A percentile compares a stretch with the other conserved stretches of the same genome.
These are phyloP conservation scores for Cephalopholis sonnerati DNA, from an alignment of 2,113 vertebrate species.

Conservation along the genomic window DNA sequence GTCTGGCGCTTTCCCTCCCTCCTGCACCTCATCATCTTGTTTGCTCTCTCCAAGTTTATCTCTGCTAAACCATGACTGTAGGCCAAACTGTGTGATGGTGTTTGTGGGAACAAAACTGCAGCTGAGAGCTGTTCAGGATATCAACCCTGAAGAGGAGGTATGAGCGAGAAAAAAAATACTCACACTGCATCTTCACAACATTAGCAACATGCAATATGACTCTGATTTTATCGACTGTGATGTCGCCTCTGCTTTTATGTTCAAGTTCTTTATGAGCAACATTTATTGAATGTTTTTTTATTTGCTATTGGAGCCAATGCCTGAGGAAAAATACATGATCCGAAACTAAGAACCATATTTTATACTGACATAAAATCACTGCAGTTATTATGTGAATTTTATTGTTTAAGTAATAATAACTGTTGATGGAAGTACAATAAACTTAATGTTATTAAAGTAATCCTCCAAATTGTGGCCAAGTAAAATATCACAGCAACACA, in stretches of 20 bases:
- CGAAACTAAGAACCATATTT: slow-evolving; percentile 7
- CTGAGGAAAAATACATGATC: not conserved
- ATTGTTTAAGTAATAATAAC: slow-evolving; percentile 11
- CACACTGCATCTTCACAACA: slow-evolving; percentile 9
- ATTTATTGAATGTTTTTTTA: slow-evolving; percentile 32
- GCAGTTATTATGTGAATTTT: not conserved
- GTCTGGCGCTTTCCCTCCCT: not conserved
- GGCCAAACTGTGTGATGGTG: slow-evolving; percentile 94
- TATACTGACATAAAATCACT: not conserved
- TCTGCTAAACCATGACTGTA: slow-evolving; percentile 96
- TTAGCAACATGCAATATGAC: slow-evolving; percentile 4
- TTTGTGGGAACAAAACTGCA: slow-evolving; percentile 91
- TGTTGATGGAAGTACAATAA: slow-evolving; percentile 23
- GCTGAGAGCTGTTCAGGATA: slow-evolving; percentile 89
- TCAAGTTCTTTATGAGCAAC: slow-evolving; percentile 15
- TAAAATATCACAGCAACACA: slow-evolving; percentile 42
- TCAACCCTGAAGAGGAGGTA: slow-evolving; percentile 93
- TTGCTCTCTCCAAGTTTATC: slow-evolving; percentile 88
- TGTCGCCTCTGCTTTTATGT: slow-evolving; percentile 24
- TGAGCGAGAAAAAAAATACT: slow-evolving; percentile 16
- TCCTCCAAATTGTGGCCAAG: slow-evolving; percentile 3
- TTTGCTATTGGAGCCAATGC: not conserved
- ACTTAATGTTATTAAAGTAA: slow-evolving; percentile 8
- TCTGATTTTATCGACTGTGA: slow-evolving; percentile 3
- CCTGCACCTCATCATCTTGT: not conserved